Evolutionary conservation across 2,113 vertebrate genomes (phyloP), one percentile per base, ranked within the genome.

Genomic region (Polypterus bichir): DNA sequence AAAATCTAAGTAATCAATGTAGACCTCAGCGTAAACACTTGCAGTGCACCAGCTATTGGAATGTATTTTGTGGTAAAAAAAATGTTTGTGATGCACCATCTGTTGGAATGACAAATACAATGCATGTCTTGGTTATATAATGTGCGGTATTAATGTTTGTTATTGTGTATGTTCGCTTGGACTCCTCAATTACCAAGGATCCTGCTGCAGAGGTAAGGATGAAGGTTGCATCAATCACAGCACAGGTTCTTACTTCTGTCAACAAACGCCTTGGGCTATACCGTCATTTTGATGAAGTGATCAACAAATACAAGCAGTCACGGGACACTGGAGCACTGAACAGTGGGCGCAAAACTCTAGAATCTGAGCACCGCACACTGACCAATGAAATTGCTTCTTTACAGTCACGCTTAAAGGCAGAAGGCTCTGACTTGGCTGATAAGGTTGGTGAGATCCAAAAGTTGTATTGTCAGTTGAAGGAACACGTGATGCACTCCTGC

Each of bases 371-470:
- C 62, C 94, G 94, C 57, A 70, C 86, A 9, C 76, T 98, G 46
- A 93, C 89, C 6, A 88, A 73, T 1, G 96, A 98, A 67, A 91
- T 99, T 53, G 81, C 82, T 1, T 83, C 88, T 5, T 77, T 99
- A 74, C 96, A 98, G 76, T 85, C 91, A 57, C 86, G 91, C 55
- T 87, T 98, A 64, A 99, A 98, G 76, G 80, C 91, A 0, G 96
- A 99, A 80, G 95, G 96, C 69, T 97, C 94, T 0, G 96, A 99
- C 48, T 70, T 98, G 57, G 91, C 93, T 0, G 96, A 99, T 54
- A 98, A 96, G 82, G 96, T 93, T 69, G n/a, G n/a, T n/a, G 96
- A 99, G 77, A 89, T 98, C 70, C 96, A 99, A 86, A 98, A 97
- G 79, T 79, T 97, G 10, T 95, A 99, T 0, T 63, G 83, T 2